Base-by-base conservation (phyloP, 2,888 invertebrate species). In the Panopea generosa region DNA sequence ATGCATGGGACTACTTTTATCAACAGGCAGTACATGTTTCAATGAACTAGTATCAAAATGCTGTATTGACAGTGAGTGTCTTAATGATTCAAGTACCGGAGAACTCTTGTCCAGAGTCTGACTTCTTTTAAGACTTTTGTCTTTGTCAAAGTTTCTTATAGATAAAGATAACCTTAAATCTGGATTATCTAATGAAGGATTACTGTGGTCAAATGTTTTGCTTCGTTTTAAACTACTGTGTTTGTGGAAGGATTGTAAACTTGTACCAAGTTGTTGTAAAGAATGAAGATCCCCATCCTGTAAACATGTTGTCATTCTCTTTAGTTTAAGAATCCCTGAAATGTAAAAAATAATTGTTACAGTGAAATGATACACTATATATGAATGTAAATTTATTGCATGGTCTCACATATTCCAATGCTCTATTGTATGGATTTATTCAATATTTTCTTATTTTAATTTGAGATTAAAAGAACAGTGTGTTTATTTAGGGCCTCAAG, bases 1-100 rank as follows among this genome's bases (percentile, higher is more conserved):
- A 73, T 87, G 70, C 66, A 87, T 57, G 7, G 89, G 89, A 43
- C 77, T 81, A 73, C 85, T 85, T 68, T 82, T 86, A 63, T 86
- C 86, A 3, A 83, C 45, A 2, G 84, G 73, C 14, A 84, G 70
- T 16, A 86, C 85, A 63, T 86, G 86, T 20, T 76, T 77, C 52
- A 89, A 62, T 3, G 72, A 67, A 2, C 78, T 49, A 4, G 68
- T 62, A 71, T 89, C 82, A 76, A 89, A 89, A 40, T 76, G 80
- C 55, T 78, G 72, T 24, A 89, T 88, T 26, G 86, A 86, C 52
- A 83, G 57, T 2, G 77, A 78, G 45, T 75, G 82, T 43, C 79
- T 73, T 14, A 88, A 52, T 7, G 56, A 43, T 45, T 53, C 62
- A 2, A 89, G 67, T 3, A 67, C 27, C 1, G 85, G 50, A 6